Percentiles rank a stretch among this genome's conserved stretches.
These are phyloP conservation scores for Pammene aurita DNA, from an alignment of 2,888 invertebrate species.

Conservation along the genomic window DNA sequence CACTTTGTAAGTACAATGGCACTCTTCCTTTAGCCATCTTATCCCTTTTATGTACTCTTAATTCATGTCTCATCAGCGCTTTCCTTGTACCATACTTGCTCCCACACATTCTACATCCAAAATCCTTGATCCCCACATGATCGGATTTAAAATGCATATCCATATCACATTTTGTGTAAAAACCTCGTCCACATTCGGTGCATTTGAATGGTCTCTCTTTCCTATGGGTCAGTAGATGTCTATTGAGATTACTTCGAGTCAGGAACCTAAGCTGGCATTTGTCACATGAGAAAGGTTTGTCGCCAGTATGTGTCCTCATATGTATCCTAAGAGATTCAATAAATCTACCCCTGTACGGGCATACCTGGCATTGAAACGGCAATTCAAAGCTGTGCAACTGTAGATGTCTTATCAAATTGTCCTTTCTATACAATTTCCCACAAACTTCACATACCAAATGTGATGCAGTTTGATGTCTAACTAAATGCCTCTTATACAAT, in stretches of 20 bases:
- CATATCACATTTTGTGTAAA: slow-evolving; percentile 61
- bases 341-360: slow-evolving; percentile 64
- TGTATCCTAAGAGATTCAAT: slow-evolving; percentile 63
- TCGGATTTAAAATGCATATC: slow-evolving; percentile 62
- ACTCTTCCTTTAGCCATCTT: slow-evolving; percentile 66
- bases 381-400: slow-evolving; percentile 59
- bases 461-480: slow-evolving; percentile 52
- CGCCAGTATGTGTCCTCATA: slow-evolving; percentile 63
- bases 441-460: slow-evolving; percentile 66
- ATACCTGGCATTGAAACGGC: slow-evolving; percentile 61
- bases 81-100: slow-evolving; percentile 66
- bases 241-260: slow-evolving; percentile 65
- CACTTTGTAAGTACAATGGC: slow-evolving; percentile 67
- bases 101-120: slow-evolving; percentile 59
- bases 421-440: slow-evolving; percentile 65
- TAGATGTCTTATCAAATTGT: slow-evolving; percentile 61
- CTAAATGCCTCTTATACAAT: slow-evolving; percentile 56
- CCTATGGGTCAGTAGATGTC: slow-evolving; percentile 64
- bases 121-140: slow-evolving; percentile 64
- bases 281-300: slow-evolving; percentile 65
- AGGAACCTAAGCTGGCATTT: slow-evolving; percentile 61
- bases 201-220: slow-evolving; percentile 64
- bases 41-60: slow-evolving; percentile 65
- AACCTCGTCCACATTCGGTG: slow-evolving; percentile 60
- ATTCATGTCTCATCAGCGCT: slow-evolving; percentile 66